Evolutionary conservation across 2,888 invertebrate genomes (phyloP).

Genomic region (Aspidapion aeneum): DNA sequence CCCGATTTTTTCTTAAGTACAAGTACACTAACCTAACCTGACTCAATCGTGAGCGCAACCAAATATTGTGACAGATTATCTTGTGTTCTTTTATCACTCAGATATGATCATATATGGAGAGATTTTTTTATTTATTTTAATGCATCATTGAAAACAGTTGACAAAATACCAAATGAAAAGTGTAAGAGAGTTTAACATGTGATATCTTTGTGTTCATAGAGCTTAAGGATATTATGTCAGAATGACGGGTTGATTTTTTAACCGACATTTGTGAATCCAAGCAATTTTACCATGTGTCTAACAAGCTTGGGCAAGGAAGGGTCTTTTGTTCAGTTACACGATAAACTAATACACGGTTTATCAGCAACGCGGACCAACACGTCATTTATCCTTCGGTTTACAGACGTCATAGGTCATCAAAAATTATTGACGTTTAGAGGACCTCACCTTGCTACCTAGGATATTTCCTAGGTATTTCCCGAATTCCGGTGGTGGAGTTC

Average conservation of each 20-base stretch:
- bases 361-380: too few relatives aligned
- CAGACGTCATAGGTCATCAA: too few relatives aligned
- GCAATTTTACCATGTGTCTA: too few relatives aligned
- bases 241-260: background rate
- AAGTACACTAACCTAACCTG: too few relatives aligned
- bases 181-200: conserved; percentile 22
- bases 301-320: too few relatives aligned
- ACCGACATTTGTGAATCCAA: background rate
- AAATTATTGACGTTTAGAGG: too few relatives aligned
- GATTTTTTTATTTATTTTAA: conserved; percentile 15
- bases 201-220: conserved; percentile 24
- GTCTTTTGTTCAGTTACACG: too few relatives aligned
- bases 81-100: background rate
- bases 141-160: conserved; percentile 15
- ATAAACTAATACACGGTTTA: too few relatives aligned
- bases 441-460: too few relatives aligned
- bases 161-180: conserved; percentile 1
- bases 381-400: too few relatives aligned
- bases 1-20: conserved; percentile 20
- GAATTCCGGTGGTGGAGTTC: too few relatives aligned
- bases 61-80: background rate
- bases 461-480: too few relatives aligned
- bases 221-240: background rate
- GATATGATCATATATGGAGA: background rate
- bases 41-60: background rate